These are phyloP conservation scores for Keiferia lycopersicella DNA, from an alignment of 2,888 invertebrate species.

Conservation along the genomic window DNA sequence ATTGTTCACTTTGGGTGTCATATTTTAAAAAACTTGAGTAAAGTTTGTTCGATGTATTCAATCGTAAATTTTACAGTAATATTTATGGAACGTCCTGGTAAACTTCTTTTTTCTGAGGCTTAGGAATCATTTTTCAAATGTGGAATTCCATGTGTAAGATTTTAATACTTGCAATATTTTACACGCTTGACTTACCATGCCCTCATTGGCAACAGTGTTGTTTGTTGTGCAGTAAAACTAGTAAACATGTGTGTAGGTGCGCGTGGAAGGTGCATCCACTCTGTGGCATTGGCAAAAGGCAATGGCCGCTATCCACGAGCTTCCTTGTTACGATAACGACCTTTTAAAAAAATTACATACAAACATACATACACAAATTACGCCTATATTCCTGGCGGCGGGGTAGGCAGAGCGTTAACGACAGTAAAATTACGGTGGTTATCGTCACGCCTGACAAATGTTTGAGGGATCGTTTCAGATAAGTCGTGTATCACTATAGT, in stretches of 20 bases:
- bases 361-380: no score
- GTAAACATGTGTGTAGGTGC: conserved; percentile 25
- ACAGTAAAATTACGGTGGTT: no score
- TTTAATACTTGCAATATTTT: neutral
- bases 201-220: conserved; percentile 1
- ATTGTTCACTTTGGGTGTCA: conserved; percentile 15
- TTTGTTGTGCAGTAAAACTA: conserved; percentile 3
- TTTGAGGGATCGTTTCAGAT: no score
- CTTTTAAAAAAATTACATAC: conserved; percentile 23
- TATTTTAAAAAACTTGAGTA: neutral
- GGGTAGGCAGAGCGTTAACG: no score
- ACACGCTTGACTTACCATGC: neutral
- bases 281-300: conserved; percentile 28
- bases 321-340: conserved; percentile 30
- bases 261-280: conserved; percentile 33
- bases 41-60: no score
- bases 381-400: no score
- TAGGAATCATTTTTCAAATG: neutral
- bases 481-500: no score
- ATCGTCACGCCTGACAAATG: no score
- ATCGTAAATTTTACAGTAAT: no score
- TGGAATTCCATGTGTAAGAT: neutral
- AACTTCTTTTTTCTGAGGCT: no score
- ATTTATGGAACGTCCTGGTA: no score
- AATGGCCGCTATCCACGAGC: conserved; percentile 26